Percentiles rank a stretch among this genome's conserved stretches.
These are phyloP conservation scores for Phorcus lineatus DNA, from an alignment of 2,888 invertebrate genomes.

Conservation along the genomic window DNA sequence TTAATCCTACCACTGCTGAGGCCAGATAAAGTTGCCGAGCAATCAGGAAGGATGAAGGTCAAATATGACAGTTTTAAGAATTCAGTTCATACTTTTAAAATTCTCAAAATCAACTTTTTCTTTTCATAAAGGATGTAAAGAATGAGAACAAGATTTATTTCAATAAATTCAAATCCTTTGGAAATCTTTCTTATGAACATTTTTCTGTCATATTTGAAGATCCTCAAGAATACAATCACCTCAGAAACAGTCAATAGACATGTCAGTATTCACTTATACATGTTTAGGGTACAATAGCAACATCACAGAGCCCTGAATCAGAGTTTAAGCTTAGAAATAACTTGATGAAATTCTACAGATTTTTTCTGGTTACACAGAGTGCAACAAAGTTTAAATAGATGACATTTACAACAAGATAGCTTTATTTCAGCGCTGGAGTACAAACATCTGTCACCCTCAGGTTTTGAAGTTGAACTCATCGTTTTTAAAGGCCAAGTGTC, in stretches of 20 bases:
- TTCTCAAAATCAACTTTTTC: no score
- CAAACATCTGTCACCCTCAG: neutral
- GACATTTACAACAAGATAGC: constrained; percentile 4
- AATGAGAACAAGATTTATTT: neutral
- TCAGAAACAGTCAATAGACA: constrained; percentile 8
- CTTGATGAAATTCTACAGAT: neutral
- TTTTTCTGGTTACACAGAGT: neutral
- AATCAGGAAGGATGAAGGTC: no score
- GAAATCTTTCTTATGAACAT: neutral
- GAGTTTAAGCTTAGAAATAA: neutral
- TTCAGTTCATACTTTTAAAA: no score
- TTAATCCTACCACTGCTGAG: no score
- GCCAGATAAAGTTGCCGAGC: no score
- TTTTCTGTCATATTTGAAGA: neutral
- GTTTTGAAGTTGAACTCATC: no score
- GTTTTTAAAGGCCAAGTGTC: no score
- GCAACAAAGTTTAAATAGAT: constrained; percentile 18
- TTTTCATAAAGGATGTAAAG: neutral
- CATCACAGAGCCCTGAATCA: constrained; percentile 5
- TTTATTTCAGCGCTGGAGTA: neutral
- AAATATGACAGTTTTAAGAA: no score
- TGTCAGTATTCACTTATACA: constrained; percentile 1
- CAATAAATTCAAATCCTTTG: neutral
- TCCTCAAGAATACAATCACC: neutral
- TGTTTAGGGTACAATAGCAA: neutral